Percentiles rank a stretch among this genome's conserved stretches.
These are phyloP conservation scores for Callopanchax toddi DNA, from an alignment of 2,113 vertebrate species.

Conservation along the genomic window DNA sequence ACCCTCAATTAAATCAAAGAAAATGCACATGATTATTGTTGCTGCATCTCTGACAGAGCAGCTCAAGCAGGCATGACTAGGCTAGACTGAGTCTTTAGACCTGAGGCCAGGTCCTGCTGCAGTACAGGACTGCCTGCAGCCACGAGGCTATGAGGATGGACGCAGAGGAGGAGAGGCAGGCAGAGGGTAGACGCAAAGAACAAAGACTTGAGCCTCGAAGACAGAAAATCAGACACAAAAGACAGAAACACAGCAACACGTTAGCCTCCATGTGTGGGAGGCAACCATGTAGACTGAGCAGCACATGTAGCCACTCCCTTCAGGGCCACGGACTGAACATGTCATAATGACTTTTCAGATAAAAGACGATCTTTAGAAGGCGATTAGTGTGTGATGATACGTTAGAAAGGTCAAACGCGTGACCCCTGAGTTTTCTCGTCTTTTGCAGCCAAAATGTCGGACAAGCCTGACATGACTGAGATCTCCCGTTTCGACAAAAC, in stretches of 20 bases:
- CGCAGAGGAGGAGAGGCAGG: constrained; percentile 28
- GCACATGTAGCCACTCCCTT: constrained; percentile 68
- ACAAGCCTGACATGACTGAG: constrained; percentile 89
- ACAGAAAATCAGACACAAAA: constrained; percentile 40
- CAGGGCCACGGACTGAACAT: constrained; percentile 8
- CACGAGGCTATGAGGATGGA: constrained; percentile 67
- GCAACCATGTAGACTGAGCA: constrained; percentile 30
- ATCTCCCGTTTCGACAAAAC: constrained; percentile 89
- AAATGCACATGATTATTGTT: constrained; percentile 35
- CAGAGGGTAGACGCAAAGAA: constrained; percentile 50
- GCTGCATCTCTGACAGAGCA: constrained; percentile 33
- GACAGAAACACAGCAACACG: constrained; percentile 21
- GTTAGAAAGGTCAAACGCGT: constrained; percentile 36
- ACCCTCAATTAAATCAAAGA: constrained; percentile 26
- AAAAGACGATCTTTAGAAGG: not conserved
- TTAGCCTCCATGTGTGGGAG: constrained; percentile 39
- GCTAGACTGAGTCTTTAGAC: constrained; percentile 41
- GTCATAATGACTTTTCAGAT: not conserved
- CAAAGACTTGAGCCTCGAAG: constrained; percentile 55
- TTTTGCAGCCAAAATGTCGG: constrained; percentile 84
- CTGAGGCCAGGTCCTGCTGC: constrained; percentile 63
- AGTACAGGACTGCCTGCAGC: constrained; percentile 47
- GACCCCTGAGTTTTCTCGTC: constrained; percentile 33
- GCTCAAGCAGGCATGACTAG: constrained; percentile 41
- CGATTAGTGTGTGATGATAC: not conserved